Base-by-base conservation (phyloP, 2,113 vertebrate genomes). In the Odocoileus virginianus region DNA sequence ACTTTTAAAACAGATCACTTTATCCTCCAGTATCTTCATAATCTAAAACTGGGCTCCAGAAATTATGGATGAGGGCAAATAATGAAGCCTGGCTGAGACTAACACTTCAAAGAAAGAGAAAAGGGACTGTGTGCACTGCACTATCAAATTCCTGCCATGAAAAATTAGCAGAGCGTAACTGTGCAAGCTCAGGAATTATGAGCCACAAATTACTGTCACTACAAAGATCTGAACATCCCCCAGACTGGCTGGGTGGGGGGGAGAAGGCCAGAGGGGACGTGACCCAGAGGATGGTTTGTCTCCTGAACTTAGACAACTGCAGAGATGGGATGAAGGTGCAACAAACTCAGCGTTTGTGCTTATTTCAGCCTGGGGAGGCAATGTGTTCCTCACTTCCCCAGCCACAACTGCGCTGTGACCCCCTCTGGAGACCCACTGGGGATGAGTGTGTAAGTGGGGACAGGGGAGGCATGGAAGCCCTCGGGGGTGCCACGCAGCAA, bases 21-120 rank as follows among this genome's bases (percentile, higher is more conserved):
- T 64, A 88, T 92, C 94, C 83, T 90, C 94, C 82, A 71, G 86
- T 57, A 82, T 78, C 90, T 97, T 95, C n/a, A 92, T 87, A 64
- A 95, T 83, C 82, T 74, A 58, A 50, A 92, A 67, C 79, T 14
- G 19, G 55, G 82, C 55, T 91, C 94, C 86, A 67, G 97, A 94
- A 96, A 91, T 93, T 54, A 93, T 54, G 86, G 67, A 60, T 64
- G 74, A 94, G 94, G 71, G 33, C 85, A 94, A 57, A 94, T 60
- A 54, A 89, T 67, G 55, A 76, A 94, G 95, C 58, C 79, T 2
- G 14, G 95, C 96, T 89, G 76, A 90, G 81, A 40, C 43, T 78
- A 52, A 81, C 10, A 60, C 87, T 85, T 93, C 91, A 92, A n/a
- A 89, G 84, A 47, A 43, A 40, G 40, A 94, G 67, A 57, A 71